Base-by-base conservation (phyloP, 2,113 vertebrate species). In the Butorides virescens region DNA sequence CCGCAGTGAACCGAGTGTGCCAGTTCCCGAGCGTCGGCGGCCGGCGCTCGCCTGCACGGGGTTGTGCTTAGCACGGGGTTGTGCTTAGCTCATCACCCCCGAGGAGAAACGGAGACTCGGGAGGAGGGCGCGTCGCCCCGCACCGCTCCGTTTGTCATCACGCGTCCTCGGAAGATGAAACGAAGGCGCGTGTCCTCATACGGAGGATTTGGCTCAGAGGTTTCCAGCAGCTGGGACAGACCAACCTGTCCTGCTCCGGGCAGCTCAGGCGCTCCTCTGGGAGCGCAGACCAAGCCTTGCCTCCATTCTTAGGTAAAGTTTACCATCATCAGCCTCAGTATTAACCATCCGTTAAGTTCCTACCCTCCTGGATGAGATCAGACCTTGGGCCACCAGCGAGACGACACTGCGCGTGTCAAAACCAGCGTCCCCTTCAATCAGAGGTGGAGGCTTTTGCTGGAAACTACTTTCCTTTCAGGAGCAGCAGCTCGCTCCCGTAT, bases 11-110 rank as follows among this genome's bases (percentile, higher is more conserved):
- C 7, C 2, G 13, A 84, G 42, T 3, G 3, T 8, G 12, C 55
- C 30, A 5, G 44, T 4, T 59, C 71, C 85, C 12, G 12, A 25
- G 73, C 5, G 3, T 32, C 74, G 37, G 44, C 21, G 11, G 26
- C 66, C 18, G 5, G 22, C 5, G 11, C 49, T 62, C 6, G 5
- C 67, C n/a, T 5, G n/a, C n/a, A n/a, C n/a, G n/a, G n/a, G n/a
- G n/a, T n/a, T n/a, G n/a, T n/a, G n/a, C n/a, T n/a, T n/a, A n/a
- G 3, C 34, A 2, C 7, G 0, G 34, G n/a, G 34, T 37, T 75
- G 32, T 75, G 93, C 95, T 93, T 44, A 92, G 93, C 96, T 96
- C 91, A 94, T 62, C 95, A 30, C 13, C 62, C 79, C 68, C 5
- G 12, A 27, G 74, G 47, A 78, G 56, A 55, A 77, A 56, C 2